Percentiles rank a stretch among this genome's conserved stretches.
Evolutionary conservation across 35 echinoderm and acorn worm genomes (phyloP).

Genomic region (Apostichopus californicus): DNA sequence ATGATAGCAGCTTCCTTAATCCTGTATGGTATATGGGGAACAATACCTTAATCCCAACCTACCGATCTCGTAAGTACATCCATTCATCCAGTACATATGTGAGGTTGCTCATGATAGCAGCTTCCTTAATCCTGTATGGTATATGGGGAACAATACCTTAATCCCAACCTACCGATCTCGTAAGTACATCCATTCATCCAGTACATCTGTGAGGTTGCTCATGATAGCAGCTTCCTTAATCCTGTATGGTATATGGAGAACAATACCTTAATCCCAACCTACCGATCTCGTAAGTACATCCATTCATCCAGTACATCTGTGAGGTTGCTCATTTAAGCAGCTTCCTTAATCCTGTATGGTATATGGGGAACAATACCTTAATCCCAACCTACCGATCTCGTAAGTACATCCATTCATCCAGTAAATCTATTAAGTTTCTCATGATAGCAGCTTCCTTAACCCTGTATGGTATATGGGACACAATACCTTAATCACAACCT

Average conservation of each 20-base stretch:
- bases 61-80: constrained; percentile 21
- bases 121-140: constrained; percentile 71
- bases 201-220: constrained; percentile 60
- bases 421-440: too few species aligned
- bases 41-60: background rate
- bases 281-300: constrained; percentile 15
- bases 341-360: constrained; percentile 71
- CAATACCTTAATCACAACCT: too few species aligned
- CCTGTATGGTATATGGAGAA: constrained; percentile 67
- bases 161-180: background rate
- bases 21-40: constrained; percentile 71
- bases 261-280: background rate
- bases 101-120: constrained; percentile 50
- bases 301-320: constrained; percentile 62
- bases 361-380: constrained; percentile 24
- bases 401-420: constrained; percentile 53
- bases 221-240: constrained; percentile 52
- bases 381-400: background rate
- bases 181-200: constrained; percentile 53
- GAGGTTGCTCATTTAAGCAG: constrained; percentile 49
- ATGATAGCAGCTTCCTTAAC: too few species aligned
- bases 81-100: constrained; percentile 62
- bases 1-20: constrained; percentile 54
- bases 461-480: too few species aligned
- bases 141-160: constrained; percentile 24